These are phyloP conservation scores for western clawed frog (Xenopus tropicalis) DNA, from an alignment of 2,113 vertebrate genomes.

Conservation along the genomic window DNA sequence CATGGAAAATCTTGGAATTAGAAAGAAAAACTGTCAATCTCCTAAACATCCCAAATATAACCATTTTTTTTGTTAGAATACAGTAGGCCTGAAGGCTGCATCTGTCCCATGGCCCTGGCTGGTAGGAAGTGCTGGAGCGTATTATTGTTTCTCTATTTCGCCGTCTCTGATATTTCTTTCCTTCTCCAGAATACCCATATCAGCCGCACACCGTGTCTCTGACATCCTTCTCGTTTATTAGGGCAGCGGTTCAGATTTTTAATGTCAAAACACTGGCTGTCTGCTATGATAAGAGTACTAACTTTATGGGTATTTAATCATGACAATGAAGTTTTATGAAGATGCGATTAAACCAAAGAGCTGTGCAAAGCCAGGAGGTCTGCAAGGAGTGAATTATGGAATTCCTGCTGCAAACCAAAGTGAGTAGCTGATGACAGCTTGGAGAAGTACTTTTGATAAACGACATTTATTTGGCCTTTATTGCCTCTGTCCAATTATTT, in stretches of 20 bases:
- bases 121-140: not conserved
- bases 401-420: conserved; percentile 11
- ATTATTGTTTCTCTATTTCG: not conserved
- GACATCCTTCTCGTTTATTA: conserved; percentile 13
- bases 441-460: conserved; percentile 18
- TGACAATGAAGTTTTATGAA: conserved; percentile 45
- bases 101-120: not conserved
- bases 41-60: too few relatives aligned
- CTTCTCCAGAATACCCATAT: not conserved
- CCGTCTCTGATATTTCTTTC: not conserved
- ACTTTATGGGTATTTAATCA: conserved; percentile 44
- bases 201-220: not conserved
- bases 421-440: not conserved
- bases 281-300: conserved; percentile 22
- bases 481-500: conserved; percentile 21
- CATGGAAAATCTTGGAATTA: too few relatives aligned
- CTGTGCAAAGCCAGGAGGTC: conserved; percentile 31
- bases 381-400: conserved; percentile 31
- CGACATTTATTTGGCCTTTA: conserved; percentile 14
- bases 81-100: not conserved
- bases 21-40: too few relatives aligned
- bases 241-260: conserved; percentile 35
- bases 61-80: not conserved
- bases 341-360: conserved; percentile 38
- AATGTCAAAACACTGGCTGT: conserved; percentile 28